Base-by-base conservation (phyloP, 2,888 invertebrate genomes). In the Leptinotarsa rubiginosa region DNA sequence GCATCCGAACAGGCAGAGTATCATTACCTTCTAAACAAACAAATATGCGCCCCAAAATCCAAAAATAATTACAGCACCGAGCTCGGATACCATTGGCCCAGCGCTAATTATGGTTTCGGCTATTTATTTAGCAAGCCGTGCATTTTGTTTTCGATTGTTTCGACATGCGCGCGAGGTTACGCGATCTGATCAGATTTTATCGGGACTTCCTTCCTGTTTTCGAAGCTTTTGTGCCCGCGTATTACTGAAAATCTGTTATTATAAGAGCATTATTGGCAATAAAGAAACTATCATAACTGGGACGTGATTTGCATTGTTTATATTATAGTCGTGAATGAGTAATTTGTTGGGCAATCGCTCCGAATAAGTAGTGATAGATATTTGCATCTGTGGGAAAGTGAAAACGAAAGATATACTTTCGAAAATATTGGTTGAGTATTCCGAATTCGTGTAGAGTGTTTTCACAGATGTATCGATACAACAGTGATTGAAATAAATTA, bases 101-200 rank as follows among this genome's bases (percentile, higher is more conserved):
- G 64, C 54, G 54, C 67, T 73, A 73, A 73, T 73, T 69, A 69
- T 56, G 47, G 47, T 18, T 25, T 22, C 47, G 25, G 69, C 65
- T 65, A 69, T 73, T 73, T 73, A 69, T 73, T 54, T 65, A 56
- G 65, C 52, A 65, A 73, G 56, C 81, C 80, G 81, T 73, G 79
- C 80, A 78, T 81, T 81, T 83, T 83, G 84, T 84, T 85, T 83
- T 81, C 84, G 83, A 84, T 85, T 85, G 81, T 84, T 83, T 85
- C 83, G 82, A 84, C 83, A 83, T 72, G 70, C 76, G 74, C 72
- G 75, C 76, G 72, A 75, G 75, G 69, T 68, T 75, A 69, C 70
- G 54, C 72, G 72, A 84, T 83, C 83, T 78, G 83, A 85, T 84
- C 77, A 85, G 85, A 85, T 85, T 70, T 73, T 85, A 85, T 85